Evolutionary conservation across 1,140 invertebrate genomes (phyloP).

Genomic region (Littorina saxatilis): DNA sequence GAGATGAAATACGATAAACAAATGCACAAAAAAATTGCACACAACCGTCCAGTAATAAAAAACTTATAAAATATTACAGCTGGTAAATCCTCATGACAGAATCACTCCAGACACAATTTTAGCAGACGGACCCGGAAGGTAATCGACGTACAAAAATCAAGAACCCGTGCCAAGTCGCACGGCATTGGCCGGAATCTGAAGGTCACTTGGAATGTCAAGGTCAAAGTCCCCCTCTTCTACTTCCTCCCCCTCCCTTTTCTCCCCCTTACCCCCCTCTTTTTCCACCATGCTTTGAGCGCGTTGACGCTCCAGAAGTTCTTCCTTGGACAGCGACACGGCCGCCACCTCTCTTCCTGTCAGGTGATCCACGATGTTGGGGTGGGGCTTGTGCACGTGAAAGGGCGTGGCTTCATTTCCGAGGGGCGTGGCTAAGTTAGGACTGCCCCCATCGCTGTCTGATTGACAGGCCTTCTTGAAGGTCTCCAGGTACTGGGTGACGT

Average conservation of each 20-base stretch:
- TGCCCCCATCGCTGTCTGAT: background rate
- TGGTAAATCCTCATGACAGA: too few species aligned
- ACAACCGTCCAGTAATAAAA: too few species aligned
- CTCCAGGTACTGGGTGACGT: conserved; percentile 65
- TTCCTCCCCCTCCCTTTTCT: background rate
- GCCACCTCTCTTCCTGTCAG: conserved; percentile 40
- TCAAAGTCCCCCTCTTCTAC: background rate
- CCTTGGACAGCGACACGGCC: conserved; percentile 25
- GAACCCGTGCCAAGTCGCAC: background rate
- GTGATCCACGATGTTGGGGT: conserved; percentile 69
- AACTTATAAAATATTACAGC: too few species aligned
- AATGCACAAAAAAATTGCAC: too few species aligned
- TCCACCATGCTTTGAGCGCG: background rate
- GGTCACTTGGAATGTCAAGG: conserved; percentile 12
- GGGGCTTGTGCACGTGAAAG: conserved; percentile 59
- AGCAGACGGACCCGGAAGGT: too few species aligned
- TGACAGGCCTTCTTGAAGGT: conserved; percentile 2
- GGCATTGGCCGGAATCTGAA: conserved; percentile 6
- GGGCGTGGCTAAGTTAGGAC: background rate
- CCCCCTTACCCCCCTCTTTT: background rate
- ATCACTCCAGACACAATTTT: too few species aligned
- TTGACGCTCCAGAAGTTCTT: conserved; percentile 40
- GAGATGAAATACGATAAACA: too few species aligned
- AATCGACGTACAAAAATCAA: too few species aligned
- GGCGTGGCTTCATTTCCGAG: conserved; percentile 1